These are phyloP conservation scores for Prunella himalayana DNA, from an alignment of 2,113 vertebrate species.

Conservation along the genomic window DNA sequence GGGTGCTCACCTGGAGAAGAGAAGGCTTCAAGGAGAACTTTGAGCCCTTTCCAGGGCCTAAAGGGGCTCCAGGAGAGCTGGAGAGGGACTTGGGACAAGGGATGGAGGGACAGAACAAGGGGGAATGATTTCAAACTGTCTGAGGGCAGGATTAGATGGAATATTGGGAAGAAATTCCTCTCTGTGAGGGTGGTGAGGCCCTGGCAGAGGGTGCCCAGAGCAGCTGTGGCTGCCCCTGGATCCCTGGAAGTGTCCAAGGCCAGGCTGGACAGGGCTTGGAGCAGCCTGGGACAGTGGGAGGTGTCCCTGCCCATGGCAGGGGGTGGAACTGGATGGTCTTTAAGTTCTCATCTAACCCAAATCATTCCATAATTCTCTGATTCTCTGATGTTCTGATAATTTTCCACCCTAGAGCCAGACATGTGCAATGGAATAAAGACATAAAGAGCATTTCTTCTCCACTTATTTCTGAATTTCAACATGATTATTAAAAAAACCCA, in stretches of 20 bases:
- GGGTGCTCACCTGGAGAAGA: background rate
- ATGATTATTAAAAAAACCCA: background rate
- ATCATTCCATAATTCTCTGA: background rate
- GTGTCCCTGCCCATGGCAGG: background rate
- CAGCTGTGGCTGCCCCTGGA: background rate
- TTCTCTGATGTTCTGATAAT: background rate
- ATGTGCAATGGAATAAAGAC: background rate
- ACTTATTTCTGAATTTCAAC: background rate
- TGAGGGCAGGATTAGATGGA: background rate
- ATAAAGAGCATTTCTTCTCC: background rate
- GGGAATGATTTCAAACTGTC: background rate
- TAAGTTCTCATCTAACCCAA: background rate
- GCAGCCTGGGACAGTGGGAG: fast-evolving
- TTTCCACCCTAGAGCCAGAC: background rate
- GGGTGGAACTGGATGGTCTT: fast-evolving
- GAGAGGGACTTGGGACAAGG: background rate
- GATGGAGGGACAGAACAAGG: fast-evolving
- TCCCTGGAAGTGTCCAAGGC: background rate
- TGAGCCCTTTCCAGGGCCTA: fast-evolving
- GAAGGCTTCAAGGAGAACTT: background rate
- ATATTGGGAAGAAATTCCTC: fast-evolving
- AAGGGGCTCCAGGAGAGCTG: background rate
- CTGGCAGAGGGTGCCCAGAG: background rate
- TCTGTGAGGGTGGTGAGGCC: fast-evolving
- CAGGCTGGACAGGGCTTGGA: fast-evolving